Evolutionary conservation across 2,888 invertebrate genomes (phyloP).

Genomic region (Caenorhabditis sp.): DNA sequence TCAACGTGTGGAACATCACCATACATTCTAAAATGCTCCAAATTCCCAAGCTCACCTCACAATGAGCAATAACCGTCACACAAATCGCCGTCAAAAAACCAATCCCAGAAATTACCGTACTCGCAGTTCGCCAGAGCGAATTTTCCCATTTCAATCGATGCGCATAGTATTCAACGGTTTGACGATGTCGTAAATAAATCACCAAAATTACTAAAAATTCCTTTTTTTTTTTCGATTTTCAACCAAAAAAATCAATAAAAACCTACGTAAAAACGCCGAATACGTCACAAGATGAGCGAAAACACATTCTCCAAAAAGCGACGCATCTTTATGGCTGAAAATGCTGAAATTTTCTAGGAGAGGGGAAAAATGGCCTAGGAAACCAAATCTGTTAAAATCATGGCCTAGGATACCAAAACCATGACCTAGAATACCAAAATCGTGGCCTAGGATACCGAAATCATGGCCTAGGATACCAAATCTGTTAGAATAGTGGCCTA

Average conservation of each 20-base stretch:
- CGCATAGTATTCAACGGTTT: constrained; percentile 57
- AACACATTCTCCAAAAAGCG: constrained; percentile 35
- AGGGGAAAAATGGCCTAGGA: too few relatives aligned
- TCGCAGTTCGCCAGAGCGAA: constrained; percentile 21
- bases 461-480: too few relatives aligned
- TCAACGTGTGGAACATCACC: too few relatives aligned
- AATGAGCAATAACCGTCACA: constrained; percentile 35
- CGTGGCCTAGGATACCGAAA: too few relatives aligned
- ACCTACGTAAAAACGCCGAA: constrained; percentile 36
- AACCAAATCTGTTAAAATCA: not conserved
- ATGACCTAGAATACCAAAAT: too few relatives aligned
- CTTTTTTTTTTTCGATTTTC: not conserved
- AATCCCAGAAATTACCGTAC: constrained; percentile 16
- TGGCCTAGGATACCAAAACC: too few relatives aligned
- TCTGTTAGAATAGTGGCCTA: too few relatives aligned
- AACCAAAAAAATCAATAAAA: not conserved
- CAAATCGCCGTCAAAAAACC: constrained; percentile 28
- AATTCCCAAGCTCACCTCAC: constrained; percentile 27
- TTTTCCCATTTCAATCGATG: constrained; percentile 50
- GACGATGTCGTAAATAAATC: constrained; percentile 51
- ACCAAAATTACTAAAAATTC: constrained; percentile 52
- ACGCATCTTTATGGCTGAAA: constrained; percentile 19
- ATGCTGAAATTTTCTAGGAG: too few relatives aligned
- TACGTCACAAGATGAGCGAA: constrained; percentile 35
- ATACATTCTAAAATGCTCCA: too few relatives aligned